phyloP scores from a whole-genome alignment of 2,113 vertebrate genomes.

The Morone saxatilis region DNA sequence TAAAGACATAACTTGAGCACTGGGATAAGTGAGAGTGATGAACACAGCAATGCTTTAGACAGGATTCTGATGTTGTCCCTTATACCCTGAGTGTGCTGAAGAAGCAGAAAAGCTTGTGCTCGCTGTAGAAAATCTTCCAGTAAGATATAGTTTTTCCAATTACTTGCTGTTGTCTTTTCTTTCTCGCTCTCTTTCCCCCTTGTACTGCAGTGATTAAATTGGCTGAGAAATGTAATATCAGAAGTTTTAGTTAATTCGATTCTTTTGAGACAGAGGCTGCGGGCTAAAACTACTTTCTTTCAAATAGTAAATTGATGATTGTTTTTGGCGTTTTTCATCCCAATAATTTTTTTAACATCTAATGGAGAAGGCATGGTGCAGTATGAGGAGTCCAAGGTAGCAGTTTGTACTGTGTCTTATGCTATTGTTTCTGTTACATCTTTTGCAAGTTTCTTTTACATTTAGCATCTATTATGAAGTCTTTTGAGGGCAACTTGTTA shows the following conservation, averaged over 20 bases:
- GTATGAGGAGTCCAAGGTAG: conserved; percentile 45
- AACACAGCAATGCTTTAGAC: conserved; percentile 22
- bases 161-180: conserved; percentile 63
- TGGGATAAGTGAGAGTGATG: conserved; percentile 23
- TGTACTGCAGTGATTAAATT: conserved; percentile 72
- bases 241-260: conserved; percentile 79
- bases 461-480: conserved; percentile 46
- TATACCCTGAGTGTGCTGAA: conserved; percentile 35
- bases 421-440: conserved; percentile 27
- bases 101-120: conserved; percentile 39
- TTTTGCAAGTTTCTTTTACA: conserved; percentile 34
- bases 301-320: conserved; percentile 80
- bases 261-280: conserved; percentile 67
- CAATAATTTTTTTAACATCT: conserved; percentile 56
- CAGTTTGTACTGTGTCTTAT: conserved; percentile 38
- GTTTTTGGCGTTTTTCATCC: conserved; percentile 79
- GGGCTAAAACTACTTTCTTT: conserved; percentile 72
- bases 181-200: conserved; percentile 50
- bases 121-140: conserved; percentile 41
- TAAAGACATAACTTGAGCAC: conserved; percentile 12
- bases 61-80: conserved; percentile 39
- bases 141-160: conserved; percentile 66
- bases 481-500: conserved; percentile 36
- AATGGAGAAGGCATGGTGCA: conserved; percentile 54
- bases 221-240: conserved; percentile 79